These are phyloP conservation scores for Nymphalis c-album DNA, from an alignment of 2,888 invertebrate species.

Conservation along the genomic window DNA sequence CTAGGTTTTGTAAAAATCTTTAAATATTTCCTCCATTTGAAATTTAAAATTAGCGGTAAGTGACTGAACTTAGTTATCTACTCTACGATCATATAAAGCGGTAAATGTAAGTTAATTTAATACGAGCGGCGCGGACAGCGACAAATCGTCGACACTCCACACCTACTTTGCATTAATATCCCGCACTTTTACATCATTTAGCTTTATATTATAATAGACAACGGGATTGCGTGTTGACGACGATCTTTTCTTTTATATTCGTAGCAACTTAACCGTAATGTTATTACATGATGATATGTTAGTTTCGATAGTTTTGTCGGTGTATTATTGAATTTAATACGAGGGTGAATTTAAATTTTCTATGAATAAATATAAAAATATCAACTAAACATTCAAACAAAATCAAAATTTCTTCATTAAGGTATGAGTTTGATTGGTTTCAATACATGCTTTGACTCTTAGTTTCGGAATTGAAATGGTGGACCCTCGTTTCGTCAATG, in stretches of 20 bases:
- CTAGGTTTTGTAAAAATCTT: background rate
- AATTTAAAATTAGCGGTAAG: background rate
- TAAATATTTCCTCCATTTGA: too few relatives aligned
- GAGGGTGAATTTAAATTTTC: too few relatives aligned
- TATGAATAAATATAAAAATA: too few relatives aligned
- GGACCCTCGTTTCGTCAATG: too few relatives aligned
- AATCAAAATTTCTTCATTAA: too few relatives aligned
- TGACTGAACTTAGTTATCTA: background rate
- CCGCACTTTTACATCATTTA: constrained; percentile 44
- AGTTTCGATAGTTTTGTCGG: too few relatives aligned
- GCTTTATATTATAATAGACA: constrained; percentile 42
- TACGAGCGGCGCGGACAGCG: constrained; percentile 43
- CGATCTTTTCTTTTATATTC: constrained; percentile 28
- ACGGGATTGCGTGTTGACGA: constrained; percentile 38
- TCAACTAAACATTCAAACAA: too few relatives aligned
- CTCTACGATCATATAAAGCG: constrained; percentile 24
- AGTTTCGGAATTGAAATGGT: too few relatives aligned
- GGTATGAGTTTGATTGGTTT: too few relatives aligned
- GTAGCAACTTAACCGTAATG: background rate
- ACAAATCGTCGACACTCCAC: constrained; percentile 48
- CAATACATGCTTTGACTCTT: too few relatives aligned
- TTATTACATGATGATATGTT: background rate
- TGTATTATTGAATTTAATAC: too few relatives aligned
- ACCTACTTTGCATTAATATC: constrained; percentile 47
- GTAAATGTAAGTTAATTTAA: constrained; percentile 45